Percentiles rank a stretch among this genome's conserved stretches.
Conservation (phyloP, 2,113 vertebrate genomes). For the Crypturellus undulatus region DNA sequence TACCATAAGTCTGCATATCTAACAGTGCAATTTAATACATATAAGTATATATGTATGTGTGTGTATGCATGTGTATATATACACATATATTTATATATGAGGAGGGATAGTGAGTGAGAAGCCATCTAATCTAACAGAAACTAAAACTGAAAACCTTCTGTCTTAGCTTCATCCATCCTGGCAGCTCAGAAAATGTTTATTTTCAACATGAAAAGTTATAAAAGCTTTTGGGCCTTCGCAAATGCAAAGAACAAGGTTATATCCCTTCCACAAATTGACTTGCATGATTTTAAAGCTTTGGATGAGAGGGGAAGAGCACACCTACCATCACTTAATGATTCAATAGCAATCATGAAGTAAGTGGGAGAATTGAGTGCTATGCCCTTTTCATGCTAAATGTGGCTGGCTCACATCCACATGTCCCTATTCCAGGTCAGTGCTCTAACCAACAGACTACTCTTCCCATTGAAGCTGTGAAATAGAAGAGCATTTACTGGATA, state of each 20-base stretch:
- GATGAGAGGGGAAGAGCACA: background rate
- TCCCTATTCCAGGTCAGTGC: background rate
- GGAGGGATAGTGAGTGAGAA: background rate
- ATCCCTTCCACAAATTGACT: conserved; percentile 21
- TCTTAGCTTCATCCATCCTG: background rate
- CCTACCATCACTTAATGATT: background rate
- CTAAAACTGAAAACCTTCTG: background rate
- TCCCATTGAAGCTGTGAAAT: background rate
- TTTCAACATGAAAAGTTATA: background rate
- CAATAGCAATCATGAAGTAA: conserved; percentile 19
- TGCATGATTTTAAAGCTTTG: background rate
- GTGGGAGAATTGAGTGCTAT: background rate
- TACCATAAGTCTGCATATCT: background rate
- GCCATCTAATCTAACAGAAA: background rate
- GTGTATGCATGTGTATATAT: too few relatives aligned
- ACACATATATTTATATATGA: background rate
- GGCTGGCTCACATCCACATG: background rate
- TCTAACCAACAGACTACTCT: background rate
- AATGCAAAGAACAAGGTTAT: background rate
- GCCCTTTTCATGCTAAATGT: background rate
- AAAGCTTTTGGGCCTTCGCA: background rate
- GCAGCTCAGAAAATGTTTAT: background rate
- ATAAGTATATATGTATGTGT: too few relatives aligned
- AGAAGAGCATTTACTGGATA: background rate
- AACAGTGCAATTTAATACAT: background rate